Evolutionary conservation across 2,888 invertebrate species (phyloP), one percentile per base, ranked within the genome.

Genomic region (Caenorhabditis macrosperma): DNA sequence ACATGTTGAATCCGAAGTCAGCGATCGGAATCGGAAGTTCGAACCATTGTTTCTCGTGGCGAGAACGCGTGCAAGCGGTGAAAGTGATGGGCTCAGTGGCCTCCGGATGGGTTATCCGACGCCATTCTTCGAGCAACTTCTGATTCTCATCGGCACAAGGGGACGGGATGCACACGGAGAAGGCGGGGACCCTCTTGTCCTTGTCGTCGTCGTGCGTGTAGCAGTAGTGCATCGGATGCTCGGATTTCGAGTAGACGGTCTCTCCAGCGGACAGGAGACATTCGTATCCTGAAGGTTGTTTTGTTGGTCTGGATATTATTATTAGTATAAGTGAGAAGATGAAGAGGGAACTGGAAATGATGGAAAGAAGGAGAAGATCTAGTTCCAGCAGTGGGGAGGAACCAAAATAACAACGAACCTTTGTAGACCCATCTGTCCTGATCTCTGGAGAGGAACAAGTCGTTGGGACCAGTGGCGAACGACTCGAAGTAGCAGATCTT

Each of bases 221-320:
- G 74, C 90, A 90, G 76, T 88, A 90, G 74, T 88, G 88, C 82
- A 90, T 80, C 12, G 90, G 90, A 64, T 90, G 87, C 59, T 90
- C 86, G n/a, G 86, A 86, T 17, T 86, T 86, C 6, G 87, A 87
- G 74, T 89, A 90, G 30, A 85, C 81, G 1, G 89, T 89, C 69
- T 90, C 90, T 20, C 90, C 90, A 24, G 90, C 90, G 2, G 90
- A 81, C 20, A 88, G 78, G 15, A 90, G 80, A 75, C 90, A 90
- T 78, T 86, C 85, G 77, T 84, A 86, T 6, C 85, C 86, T 63
- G 78, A 48, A 63, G 33, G 4, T 22, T 35, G 61, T 52, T 12
- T 20, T 22, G 35, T 20, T 30, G 24, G 30, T 26, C 28, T 12
- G 17, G 33, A 6, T 15, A 0, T 50, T 57, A n/a, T 24, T 15